Evolutionary conservation across 2,888 invertebrate species (phyloP), one percentile per base, ranked within the genome.

Genomic region (Himalopsyche anomala): DNA sequence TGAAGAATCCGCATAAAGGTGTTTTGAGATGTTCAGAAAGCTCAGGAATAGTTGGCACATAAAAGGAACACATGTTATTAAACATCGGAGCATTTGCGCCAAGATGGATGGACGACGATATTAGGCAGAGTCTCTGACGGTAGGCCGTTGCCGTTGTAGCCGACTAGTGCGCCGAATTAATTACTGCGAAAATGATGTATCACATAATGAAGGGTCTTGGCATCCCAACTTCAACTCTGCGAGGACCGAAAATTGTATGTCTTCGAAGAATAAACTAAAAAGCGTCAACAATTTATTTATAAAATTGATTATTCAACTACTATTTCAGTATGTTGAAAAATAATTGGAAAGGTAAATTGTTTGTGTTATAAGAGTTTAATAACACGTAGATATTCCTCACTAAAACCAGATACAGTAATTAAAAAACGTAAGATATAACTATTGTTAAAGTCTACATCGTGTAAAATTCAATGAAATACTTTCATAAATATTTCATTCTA

Each of bases 181-280:
- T 84, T 84, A 84, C 84, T 80, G 28, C 56, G 55, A 84, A 74
- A 81, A 84, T 84, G 84, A 84, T 84, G 84, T 45, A 84, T 84
- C 84, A 81, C 81, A 45, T 84, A 80, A 84, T 84, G 80, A 80
- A 84, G 84, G 84, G 54, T 38, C 12, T 5, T 2, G 74, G 74
- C 38, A 74, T 15, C 15, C 38, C 19, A 9, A 38, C 9, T 69
- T 36, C 74, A 36, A 74, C 74, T 15, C 74, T 19, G 11, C 19
- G 4, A 62, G 62, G 3, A 62, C 19, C 62, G 62, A 11, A 19
- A 51, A 51, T 15, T 51, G 11, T 45, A 9, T 9, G 9, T 45
- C 9, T 9, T 45, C 11, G 9, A 8, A 5, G 45, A 8, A 11
- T 3, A 40, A 40, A 40, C 1, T 3, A 40, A 40, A 40, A 28